Evolutionary conservation across 2,113 vertebrate species (phyloP).

Genomic region (Hydrochoerus hydrochaeris): DNA sequence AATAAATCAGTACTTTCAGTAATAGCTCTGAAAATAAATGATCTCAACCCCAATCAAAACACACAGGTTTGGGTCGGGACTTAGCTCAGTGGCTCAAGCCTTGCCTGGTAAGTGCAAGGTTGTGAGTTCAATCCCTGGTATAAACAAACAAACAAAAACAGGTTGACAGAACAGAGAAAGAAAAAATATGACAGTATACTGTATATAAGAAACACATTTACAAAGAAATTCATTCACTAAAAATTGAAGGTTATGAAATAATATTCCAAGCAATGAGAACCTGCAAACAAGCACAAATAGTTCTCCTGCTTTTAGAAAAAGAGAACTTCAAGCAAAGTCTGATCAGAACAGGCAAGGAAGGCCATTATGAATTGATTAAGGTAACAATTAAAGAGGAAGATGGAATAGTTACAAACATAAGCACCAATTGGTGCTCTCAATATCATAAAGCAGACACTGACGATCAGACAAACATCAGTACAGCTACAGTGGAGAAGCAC

Average conservation of each 20-base stretch:
- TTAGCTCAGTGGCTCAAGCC: too few relatives aligned
- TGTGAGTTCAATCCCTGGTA: too few relatives aligned
- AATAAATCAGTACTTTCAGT: neutral
- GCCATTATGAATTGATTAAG: neutral
- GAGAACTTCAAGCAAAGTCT: neutral
- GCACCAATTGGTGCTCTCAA: neutral
- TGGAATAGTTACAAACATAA: neutral
- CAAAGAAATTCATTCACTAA: neutral
- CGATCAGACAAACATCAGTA: neutral
- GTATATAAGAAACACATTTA: neutral
- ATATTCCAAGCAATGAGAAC: neutral
- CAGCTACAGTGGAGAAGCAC: neutral
- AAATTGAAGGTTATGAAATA: neutral
- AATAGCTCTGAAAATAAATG: neutral
- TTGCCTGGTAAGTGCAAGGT: too few relatives aligned
- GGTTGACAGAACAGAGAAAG: neutral
- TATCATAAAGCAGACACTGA: neutral
- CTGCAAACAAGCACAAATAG: neutral
- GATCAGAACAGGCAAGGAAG: neutral
- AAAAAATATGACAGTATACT: neutral
- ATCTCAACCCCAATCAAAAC: neutral
- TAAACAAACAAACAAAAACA: too few relatives aligned
- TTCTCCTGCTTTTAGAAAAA: neutral
- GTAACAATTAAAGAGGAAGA: neutral
- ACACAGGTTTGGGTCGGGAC: neutral